Base-by-base conservation (phyloP, 2,113 vertebrate species). In the Dipodomys ordii region DNA sequence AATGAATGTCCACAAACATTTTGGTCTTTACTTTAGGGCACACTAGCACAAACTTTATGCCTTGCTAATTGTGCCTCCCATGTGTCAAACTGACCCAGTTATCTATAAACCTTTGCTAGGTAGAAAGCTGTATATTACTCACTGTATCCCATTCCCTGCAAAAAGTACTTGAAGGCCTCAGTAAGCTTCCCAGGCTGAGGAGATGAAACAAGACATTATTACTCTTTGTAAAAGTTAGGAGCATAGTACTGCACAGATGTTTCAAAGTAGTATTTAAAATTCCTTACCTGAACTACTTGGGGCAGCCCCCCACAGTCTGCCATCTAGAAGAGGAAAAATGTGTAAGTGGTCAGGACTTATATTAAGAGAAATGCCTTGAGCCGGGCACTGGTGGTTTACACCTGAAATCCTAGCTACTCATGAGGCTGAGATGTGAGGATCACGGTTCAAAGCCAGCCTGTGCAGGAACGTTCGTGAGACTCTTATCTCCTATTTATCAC, bases 131-230 rank as follows among this genome's bases (percentile, higher is more conserved):
- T 88, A 35, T 87, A 88, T 62, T 97, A 99, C 99, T 99, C 98
- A 99, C 99, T 99, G 98, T 99, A 99, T 98, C 99, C 99, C 99
- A 99, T 99, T 96, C 99, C 99, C 96, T 99, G 99, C 95, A 99
- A 98, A 97, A 99, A 99, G 97, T 99, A 99, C 97, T 99, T 99
- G 98, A 99, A 99, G 86, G 99, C 99, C 98, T 99, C 99, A 0
- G 99, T 99, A 97, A 99, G 98, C 98, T 99, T 99, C 90, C 99
- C 99, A 30, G 98, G 98, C 98, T 98, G 93, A 49, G 93, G 93
- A 71, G 64, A 95, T 91, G 94, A 96, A 94, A 95, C 23, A 91
- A 4, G 0, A 73, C 49, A 18, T 57, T 23, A 81, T 97, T 96
- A 98, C 78, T 79, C 18, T 79, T 67, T 69, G n/a, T 28, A 73